Percentiles rank a stretch among this genome's conserved stretches.
phyloP scores from a whole-genome alignment of 2,888 invertebrate genomes.

The Lasioglossum pauxillum region DNA sequence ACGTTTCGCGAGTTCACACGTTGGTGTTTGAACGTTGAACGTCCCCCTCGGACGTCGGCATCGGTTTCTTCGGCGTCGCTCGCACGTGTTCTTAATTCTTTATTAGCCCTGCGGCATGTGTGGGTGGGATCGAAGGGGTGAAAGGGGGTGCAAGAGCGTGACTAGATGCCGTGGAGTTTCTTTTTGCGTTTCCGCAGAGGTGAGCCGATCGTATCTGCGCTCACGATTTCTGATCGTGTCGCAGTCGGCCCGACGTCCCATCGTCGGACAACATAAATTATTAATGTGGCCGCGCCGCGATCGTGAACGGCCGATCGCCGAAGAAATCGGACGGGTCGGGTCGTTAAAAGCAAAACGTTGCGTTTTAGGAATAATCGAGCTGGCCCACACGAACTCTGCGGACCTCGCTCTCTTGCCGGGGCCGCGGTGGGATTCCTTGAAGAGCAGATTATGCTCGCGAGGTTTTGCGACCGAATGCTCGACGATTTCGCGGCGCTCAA shows the following conservation, averaged over 20 bases:
- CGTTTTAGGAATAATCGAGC: constrained; percentile 44
- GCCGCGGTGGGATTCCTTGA: not conserved
- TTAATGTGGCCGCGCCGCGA: constrained; percentile 74
- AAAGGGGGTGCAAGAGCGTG: constrained; percentile 54
- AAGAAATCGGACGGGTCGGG: constrained; percentile 51
- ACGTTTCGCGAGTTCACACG: constrained; percentile 48
- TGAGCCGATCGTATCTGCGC: constrained; percentile 75
- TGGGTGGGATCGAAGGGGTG: not conserved
- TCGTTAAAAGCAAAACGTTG: constrained; percentile 55
- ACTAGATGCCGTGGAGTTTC: constrained; percentile 62
- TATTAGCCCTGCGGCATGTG: constrained; percentile 56
- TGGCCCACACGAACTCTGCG: not conserved
- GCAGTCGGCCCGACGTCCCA: constrained; percentile 70
- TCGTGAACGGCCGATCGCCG: constrained; percentile 69
- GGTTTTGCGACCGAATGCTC: not conserved
- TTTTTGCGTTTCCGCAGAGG: constrained; percentile 69
- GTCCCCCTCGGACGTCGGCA: constrained; percentile 27
- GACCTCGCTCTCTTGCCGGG: not conserved
- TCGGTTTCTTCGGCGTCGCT: constrained; percentile 31
- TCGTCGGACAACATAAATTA: constrained; percentile 77
- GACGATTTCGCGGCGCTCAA: not conserved
- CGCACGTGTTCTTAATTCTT: constrained; percentile 72
- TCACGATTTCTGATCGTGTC: constrained; percentile 79
- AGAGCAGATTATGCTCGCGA: not conserved
- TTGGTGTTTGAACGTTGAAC: constrained; percentile 14